These are phyloP conservation scores for Ormyrus pomaceus DNA, from an alignment of 2,888 invertebrate species.

Conservation along the genomic window DNA sequence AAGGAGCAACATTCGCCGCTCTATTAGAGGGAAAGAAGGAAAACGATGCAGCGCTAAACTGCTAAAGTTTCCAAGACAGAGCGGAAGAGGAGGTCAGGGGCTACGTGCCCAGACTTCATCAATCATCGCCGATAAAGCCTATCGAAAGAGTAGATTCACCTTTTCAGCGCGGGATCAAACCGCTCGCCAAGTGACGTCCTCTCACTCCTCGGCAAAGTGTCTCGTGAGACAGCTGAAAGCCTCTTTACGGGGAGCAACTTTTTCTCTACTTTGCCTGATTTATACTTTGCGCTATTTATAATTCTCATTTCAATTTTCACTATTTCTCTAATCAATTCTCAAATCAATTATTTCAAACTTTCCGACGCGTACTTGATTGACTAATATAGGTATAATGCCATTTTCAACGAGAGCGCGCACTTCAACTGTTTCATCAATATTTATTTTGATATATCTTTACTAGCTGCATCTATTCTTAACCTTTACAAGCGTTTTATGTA, in stretches of 20 bases:
- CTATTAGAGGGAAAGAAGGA: slow-evolving; percentile 2
- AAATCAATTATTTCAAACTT: too few species aligned
- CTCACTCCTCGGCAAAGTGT: slow-evolving; percentile 23
- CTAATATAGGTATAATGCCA: too few species aligned
- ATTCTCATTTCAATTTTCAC: neutral
- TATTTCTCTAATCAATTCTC: too few species aligned
- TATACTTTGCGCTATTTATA: neutral
- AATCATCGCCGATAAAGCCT: slow-evolving; percentile 69
- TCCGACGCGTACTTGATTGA: too few species aligned
- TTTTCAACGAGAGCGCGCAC: too few species aligned
- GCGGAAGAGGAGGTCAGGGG: slow-evolving; percentile 34
- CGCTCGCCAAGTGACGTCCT: slow-evolving; percentile 31
- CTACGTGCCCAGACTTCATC: slow-evolving; percentile 64
- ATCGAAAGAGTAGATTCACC: slow-evolving; percentile 65
- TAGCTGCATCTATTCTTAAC: too few species aligned
- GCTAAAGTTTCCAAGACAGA: slow-evolving; percentile 22
- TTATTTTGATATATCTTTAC: too few species aligned
- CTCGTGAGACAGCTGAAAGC: slow-evolving; percentile 34
- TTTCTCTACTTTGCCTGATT: slow-evolving; percentile 3
- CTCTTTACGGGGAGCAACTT: slow-evolving; percentile 20
- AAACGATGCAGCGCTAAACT: slow-evolving; percentile 5
- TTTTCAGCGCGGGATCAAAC: slow-evolving; percentile 60
- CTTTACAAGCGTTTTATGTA: too few species aligned
- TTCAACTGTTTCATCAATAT: too few species aligned
- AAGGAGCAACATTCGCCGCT: slow-evolving; percentile 47